A percentile compares a stretch with the other conserved stretches of the same genome.
Conservation (phyloP, 2,113 vertebrate genomes). For the Tauraco erythrolophus region DNA sequence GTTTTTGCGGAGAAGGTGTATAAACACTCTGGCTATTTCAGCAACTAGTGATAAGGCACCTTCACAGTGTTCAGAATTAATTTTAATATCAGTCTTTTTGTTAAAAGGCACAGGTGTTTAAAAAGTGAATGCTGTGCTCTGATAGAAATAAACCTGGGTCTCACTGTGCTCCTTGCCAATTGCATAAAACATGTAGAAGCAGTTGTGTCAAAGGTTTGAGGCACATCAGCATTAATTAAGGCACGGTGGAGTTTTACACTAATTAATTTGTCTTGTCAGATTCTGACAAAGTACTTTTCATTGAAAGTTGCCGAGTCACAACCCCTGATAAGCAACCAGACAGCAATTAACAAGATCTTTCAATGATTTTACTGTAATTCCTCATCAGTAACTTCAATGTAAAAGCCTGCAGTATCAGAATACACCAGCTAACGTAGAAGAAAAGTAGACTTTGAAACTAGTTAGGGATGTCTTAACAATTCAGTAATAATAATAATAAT, state of each 20-base stretch:
- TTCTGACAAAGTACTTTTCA: constrained; percentile 17
- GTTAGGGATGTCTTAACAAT: background rate
- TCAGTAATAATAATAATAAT: background rate
- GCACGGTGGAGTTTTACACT: background rate
- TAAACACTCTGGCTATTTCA: background rate
- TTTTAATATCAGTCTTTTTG: background rate
- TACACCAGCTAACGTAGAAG: background rate
- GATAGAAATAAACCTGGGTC: background rate
- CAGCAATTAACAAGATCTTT: background rate
- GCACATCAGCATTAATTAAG: background rate
- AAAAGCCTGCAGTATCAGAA: background rate
- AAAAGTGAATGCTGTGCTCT: background rate
- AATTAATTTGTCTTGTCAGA: constrained; percentile 40
- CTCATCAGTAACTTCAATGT: background rate
- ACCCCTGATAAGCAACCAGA: background rate
- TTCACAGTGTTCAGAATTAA: background rate
- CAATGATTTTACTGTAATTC: constrained; percentile 8
- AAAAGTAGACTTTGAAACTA: background rate
- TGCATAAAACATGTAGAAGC: background rate
- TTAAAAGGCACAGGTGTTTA: background rate
- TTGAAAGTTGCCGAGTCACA: background rate
- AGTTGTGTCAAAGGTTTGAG: background rate
- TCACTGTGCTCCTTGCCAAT: background rate
- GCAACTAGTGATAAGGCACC: background rate
- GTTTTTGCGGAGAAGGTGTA: background rate